Conservation (phyloP, 2,797 vertebrate species). For the Chelon labrosus region DNA sequence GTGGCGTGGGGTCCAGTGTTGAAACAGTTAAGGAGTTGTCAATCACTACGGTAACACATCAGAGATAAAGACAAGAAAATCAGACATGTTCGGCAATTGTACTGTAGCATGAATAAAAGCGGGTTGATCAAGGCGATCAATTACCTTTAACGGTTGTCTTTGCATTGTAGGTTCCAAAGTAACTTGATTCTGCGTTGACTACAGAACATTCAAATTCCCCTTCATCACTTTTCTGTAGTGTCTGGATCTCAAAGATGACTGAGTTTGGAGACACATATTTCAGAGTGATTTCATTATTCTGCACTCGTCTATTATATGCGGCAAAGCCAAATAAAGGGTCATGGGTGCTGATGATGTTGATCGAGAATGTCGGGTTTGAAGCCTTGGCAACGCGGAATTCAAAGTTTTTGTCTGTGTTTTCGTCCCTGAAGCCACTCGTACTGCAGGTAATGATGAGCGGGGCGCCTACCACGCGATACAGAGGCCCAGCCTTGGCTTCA, state of each 20-base stretch:
- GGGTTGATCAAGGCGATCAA: not conserved
- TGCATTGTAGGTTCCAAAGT: slow-evolving; percentile 70
- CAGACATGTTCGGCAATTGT: not conserved
- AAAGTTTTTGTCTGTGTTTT: slow-evolving; percentile 42
- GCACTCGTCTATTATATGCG: not conserved
- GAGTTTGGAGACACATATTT: slow-evolving; percentile 64
- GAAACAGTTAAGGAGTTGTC: slow-evolving; percentile 86
- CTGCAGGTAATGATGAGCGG: slow-evolving; percentile 80
- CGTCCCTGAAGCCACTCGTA: slow-evolving; percentile 65
- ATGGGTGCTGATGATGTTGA: slow-evolving; percentile 71
- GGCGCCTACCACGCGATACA: slow-evolving; percentile 78
- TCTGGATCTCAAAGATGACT: slow-evolving; percentile 74
- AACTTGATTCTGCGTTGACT: not conserved
- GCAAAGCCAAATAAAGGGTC: slow-evolving; percentile 25
- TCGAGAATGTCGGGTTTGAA: accelerated
- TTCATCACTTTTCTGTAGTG: slow-evolving; percentile 65
- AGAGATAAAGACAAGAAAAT: slow-evolving; percentile 25
- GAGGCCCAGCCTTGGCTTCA: slow-evolving; percentile 76
- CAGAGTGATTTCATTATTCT: slow-evolving; percentile 41
- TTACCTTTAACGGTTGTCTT: slow-evolving; percentile 80
- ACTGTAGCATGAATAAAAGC: not conserved
- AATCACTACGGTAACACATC: slow-evolving; percentile 83
- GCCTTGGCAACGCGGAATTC: slow-evolving; percentile 57
- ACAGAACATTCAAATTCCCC: slow-evolving; percentile 80
- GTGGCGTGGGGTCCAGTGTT: slow-evolving; percentile 61